These are phyloP conservation scores for Zaprionus ghesquierei DNA, from an alignment of 1,140 invertebrate species.

Conservation along the genomic window DNA sequence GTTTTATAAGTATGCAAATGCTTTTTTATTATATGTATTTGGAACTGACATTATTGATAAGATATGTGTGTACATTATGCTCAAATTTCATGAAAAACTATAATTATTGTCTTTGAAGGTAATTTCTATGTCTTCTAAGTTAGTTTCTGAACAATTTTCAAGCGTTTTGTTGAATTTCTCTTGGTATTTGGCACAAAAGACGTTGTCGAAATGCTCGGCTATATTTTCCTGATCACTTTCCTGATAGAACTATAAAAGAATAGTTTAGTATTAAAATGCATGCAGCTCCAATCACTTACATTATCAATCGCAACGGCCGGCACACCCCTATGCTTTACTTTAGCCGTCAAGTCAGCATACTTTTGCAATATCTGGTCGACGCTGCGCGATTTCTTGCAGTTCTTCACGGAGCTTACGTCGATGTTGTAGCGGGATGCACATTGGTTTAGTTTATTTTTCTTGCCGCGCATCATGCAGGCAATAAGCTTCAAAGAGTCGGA, in stretches of 20 bases:
- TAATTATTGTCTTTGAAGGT: too few relatives aligned
- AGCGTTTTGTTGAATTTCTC: slow-evolving; percentile 47
- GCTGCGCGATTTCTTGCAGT: slow-evolving; percentile 29
- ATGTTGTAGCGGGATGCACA: slow-evolving; percentile 45
- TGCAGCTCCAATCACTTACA: slow-evolving; percentile 8
- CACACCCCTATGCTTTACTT: slow-evolving; percentile 29
- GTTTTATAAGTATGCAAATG: neutral
- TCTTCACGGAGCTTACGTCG: slow-evolving; percentile 48
- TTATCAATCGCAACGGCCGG: slow-evolving; percentile 56
- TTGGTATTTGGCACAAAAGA: slow-evolving; percentile 54
- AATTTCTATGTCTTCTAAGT: neutral
- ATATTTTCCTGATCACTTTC: slow-evolving; percentile 21
- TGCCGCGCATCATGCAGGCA: slow-evolving; percentile 65
- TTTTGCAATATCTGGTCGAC: slow-evolving; percentile 49
- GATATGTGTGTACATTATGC: neutral
- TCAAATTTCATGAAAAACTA: neutral
- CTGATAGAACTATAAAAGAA: slow-evolving; percentile 15
- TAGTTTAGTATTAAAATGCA: neutral
- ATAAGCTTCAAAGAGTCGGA: slow-evolving; percentile 61
- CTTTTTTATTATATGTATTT: neutral
- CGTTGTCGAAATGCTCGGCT: slow-evolving; percentile 35
- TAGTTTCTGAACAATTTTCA: neutral
- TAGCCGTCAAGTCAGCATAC: slow-evolving; percentile 35
- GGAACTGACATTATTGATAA: neutral
- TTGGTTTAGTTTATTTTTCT: slow-evolving; percentile 47